phyloP scores from a whole-genome alignment of 2,113 vertebrate genomes.

The Grantiella picta region DNA sequence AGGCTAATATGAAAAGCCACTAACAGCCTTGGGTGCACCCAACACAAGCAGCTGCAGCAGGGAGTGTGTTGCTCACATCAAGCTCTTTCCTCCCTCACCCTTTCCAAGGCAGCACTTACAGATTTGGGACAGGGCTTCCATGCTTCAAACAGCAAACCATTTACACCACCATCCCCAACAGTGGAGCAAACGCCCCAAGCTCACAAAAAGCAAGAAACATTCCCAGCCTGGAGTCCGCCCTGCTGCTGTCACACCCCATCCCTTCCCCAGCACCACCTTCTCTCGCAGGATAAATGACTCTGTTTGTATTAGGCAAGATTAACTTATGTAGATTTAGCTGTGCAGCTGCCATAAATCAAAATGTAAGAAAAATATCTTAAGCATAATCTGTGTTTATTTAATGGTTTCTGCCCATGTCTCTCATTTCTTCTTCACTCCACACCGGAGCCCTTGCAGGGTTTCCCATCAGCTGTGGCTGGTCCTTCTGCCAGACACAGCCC shows the following conservation, averaged over 20 bases:
- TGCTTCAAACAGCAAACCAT: neutral
- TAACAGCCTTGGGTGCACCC: neutral
- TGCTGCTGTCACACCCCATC: fast-evolving
- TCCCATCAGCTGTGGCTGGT: neutral
- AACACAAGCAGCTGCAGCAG: neutral
- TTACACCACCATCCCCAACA: neutral
- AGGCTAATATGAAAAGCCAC: fast-evolving
- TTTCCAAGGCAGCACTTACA: fast-evolving
- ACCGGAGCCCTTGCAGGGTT: neutral
- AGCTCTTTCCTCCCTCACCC: neutral
- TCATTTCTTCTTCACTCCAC: neutral
- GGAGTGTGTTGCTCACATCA: fast-evolving
- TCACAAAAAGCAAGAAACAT: neutral
- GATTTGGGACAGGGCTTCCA: fast-evolving
- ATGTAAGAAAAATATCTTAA: slow-evolving; percentile 46
- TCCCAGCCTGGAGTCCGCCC: neutral
- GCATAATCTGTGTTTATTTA: slow-evolving; percentile 38
- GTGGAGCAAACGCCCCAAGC: neutral
- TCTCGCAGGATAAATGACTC: neutral
- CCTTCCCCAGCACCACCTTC: neutral
- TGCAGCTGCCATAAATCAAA: slow-evolving; percentile 21
- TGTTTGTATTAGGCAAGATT: slow-evolving; percentile 17
- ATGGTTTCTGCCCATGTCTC: neutral
- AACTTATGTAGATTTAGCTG: slow-evolving; percentile 7
- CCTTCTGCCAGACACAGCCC: neutral